Base-by-base conservation (phyloP, 2,797 vertebrate genomes). In the Okamejei kenojei region DNA sequence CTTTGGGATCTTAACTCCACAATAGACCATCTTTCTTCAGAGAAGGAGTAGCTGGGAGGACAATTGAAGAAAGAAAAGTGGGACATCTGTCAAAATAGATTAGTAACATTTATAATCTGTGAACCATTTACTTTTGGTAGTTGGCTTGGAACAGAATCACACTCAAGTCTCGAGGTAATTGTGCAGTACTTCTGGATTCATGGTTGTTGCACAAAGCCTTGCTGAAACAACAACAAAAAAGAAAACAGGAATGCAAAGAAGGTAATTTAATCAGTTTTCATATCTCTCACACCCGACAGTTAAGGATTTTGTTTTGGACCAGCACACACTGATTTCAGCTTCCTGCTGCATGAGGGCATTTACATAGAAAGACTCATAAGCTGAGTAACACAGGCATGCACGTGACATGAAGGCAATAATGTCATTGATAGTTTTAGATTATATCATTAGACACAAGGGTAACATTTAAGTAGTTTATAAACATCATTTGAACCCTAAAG, bases 401-500 rank as follows among this genome's bases (percentile, higher is more conserved):
- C 76, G 71, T 76, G 71, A 92, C 73, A 58, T 74, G 3, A 45
- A 38, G 38, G 35, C 71, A 76, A 35, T 92, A 76, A 92, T 92
- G 26, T 76, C 45, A 92, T 58, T 73, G 21, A 71, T 13, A 68
- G 38, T 68, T 91, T 45, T 8, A 91, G 8, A 54, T 92, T 5
- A 29, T 54, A 74, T 92, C 90, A 92, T 73, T 74, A 74, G 71
- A 35, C 90, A 76, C 90, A 92, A 92, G 90, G 54, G 90, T 23
- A 92, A 92, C 29, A 29, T 74, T 54, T 92, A 15, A 45, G 38
- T 71, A 92, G 68, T 92, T 92, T 29, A 74, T 76, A 92, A 45
- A 71, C 71, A 92, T 92, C 90, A 76, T 29, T 17, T 74, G 71
- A 54, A 54, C 90, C 90, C 35, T 23, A n/a, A 92, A 7, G 23